Base-by-base conservation (phyloP, 2,113 vertebrate species). In the Lamprologus callipterus region DNA sequence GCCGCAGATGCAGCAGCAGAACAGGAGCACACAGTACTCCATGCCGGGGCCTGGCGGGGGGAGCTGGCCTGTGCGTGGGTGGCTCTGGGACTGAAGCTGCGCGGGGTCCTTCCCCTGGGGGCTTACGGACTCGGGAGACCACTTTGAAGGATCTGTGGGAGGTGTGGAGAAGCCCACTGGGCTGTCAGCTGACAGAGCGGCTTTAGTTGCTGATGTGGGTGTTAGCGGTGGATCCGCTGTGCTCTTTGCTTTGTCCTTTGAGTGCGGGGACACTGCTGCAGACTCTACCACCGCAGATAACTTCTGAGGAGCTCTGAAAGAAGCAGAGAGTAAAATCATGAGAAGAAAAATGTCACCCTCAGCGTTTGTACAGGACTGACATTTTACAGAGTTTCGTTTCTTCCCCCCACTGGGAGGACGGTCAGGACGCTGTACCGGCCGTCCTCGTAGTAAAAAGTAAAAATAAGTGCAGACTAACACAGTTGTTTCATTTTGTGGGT, bases 1-100 rank as follows among this genome's bases (percentile, higher is more conserved):
- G 51, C 98, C 98, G 37, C 99, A 99, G 94, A 99, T 98, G 31
- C 98, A 99, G 95, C 98, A 99, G 94, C 99, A 99, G 96, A 99
- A 99, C 81, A 99, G 94, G 37, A 99, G 95, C 91, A 99, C 95
- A 3, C 98, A 99, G 85, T 98, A 98, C 89, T 99, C 99, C 93
- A 97, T 96, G 11, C 96, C 26, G 2, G 84, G 51, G 31, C 87
- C 93, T 0, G 87, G 68, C 23, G 9, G 5, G 1, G 75, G 55
- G 23, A 82, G n/a, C 75, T 87, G 91, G 65, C 80, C 83, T 3
- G 75, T 23, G 57, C 55, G 79, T 2, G n/a, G 73, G 7, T 81
- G 90, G 57, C 45, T 89, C 55, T 95, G 91, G 49, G 92, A 45
- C 9, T 92, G 85, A 31, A 31, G 51, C 65, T 73, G 80, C 2